Evolutionary conservation across 2,888 invertebrate species (phyloP), one percentile per base, ranked within the genome.

Genomic region (Buathra laborator): DNA sequence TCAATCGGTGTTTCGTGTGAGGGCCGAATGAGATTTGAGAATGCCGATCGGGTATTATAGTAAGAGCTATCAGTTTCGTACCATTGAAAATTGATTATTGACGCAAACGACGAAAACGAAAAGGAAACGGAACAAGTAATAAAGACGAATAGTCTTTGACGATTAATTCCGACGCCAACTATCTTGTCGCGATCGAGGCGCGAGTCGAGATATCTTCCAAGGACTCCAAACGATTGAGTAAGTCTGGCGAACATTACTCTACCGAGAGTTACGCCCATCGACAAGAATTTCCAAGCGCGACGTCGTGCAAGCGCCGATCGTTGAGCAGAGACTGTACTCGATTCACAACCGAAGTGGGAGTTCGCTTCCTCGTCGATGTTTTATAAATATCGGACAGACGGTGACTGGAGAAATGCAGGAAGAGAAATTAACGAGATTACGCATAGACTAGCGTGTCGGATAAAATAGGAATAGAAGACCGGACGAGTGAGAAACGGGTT

Each of bases 1-100:
- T 87, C 85, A 87, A 87, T 87, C 83, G 46, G 81, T 78, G 77
- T 83, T 59, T 59, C 53, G 68, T 56, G 53, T 24, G 43, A 16
- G 37, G n/a, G 67, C 44, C 43, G 83, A 71, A 71, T 72, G 77
- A 51, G 53, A 74, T 70, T 79, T 53, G 83, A 16, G 83, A 83
- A 83, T 83, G 71, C 66, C 77, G 67, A 72, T 72, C 77, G 66
- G n/a, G 12, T 71, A 44, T 10, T n/a, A 62, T 32, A 7, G 24
- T 14, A 6, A 14, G 32, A 6, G 14, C 29, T 19, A 32, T 62
- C 62, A 29, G 62, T 24, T 75, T 68, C 71, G 46, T 44, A 48
- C 43, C 64, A 32, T 83, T 64, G 68, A 62, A 59, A 56, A 56
- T 62, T 10, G 66, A 46, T 77, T 14, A 32, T 75, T 2, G 56